A percentile compares a stretch with the other conserved stretches of the same genome.
Evolutionary conservation across 1,140 invertebrate genomes (phyloP).

Genomic region (Heliconius nattereri): DNA sequence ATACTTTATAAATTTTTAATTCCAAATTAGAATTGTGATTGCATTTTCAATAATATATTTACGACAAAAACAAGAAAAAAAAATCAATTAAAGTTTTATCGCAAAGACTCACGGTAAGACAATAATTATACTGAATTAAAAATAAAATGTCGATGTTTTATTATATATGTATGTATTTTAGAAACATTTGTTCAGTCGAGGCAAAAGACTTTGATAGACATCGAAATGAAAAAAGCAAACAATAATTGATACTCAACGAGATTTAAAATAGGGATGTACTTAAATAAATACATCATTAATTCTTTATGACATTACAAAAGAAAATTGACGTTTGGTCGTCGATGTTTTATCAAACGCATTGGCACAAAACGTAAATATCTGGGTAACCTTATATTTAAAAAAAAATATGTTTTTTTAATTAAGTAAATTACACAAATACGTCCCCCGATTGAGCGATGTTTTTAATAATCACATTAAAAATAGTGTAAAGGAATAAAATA

Average conservation of each 20-base stretch:
- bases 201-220: constrained; percentile 67
- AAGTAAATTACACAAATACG: constrained; percentile 34
- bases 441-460: constrained; percentile 41
- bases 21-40: no score
- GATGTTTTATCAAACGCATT: constrained; percentile 26
- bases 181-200: constrained; percentile 73
- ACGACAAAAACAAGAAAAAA: not conserved
- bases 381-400: constrained; percentile 30
- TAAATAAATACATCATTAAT: constrained; percentile 11
- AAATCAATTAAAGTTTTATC: not conserved
- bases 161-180: constrained; percentile 16
- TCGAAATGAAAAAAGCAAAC: constrained; percentile 42
- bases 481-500: constrained; percentile 40
- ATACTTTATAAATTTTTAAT: not conserved
- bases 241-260: constrained; percentile 63
- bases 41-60: no score
- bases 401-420: constrained; percentile 32
- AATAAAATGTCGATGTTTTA: constrained; percentile 27
- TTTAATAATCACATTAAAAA: constrained; percentile 31
- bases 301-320: not conserved
- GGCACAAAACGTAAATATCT: constrained; percentile 37
- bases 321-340: constrained; percentile 9
- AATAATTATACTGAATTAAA: constrained; percentile 41
- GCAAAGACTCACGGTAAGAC: constrained; percentile 33
- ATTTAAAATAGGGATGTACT: constrained; percentile 40